A percentile compares a stretch with the other conserved stretches of the same genome.
Conservation (phyloP, 2,888 invertebrate species). For the Drosophila anomalata region DNA sequence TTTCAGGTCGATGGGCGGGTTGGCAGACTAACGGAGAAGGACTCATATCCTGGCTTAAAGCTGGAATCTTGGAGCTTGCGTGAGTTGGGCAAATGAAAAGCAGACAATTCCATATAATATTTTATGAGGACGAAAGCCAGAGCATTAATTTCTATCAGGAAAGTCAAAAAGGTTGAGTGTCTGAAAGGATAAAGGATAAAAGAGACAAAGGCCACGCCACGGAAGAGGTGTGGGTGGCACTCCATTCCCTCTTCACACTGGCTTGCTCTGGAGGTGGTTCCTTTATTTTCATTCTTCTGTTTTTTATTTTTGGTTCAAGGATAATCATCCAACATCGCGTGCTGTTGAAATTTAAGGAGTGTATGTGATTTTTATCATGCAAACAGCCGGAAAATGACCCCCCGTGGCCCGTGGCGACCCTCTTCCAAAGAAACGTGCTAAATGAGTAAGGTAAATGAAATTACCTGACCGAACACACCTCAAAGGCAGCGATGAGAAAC, state of each 20-base stretch:
- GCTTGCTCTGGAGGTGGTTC: constrained; percentile 10
- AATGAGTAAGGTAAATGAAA: constrained; percentile 80
- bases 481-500: constrained; percentile 46
- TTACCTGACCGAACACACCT: constrained; percentile 80
- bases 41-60: constrained; percentile 37
- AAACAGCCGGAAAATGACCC: constrained; percentile 72
- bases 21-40: background rate
- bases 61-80: constrained; percentile 48
- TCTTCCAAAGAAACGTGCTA: constrained; percentile 61
- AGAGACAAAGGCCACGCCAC: constrained; percentile 53
- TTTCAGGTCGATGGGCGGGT: constrained; percentile 19
- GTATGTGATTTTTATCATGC: constrained; percentile 84
- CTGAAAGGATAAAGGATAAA: constrained; percentile 10
- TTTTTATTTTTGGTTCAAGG: constrained; percentile 65
- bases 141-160: constrained; percentile 52
- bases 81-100: constrained; percentile 68
- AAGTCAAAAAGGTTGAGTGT: constrained; percentile 68
- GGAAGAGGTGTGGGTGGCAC: constrained; percentile 23
- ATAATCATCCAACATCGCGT: constrained; percentile 83
- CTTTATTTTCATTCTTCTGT: constrained; percentile 4
- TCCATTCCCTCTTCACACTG: constrained; percentile 3
- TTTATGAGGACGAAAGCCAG: constrained; percentile 64
- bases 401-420: constrained; percentile 16
- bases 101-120: constrained; percentile 62
- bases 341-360: constrained; percentile 83